These are phyloP conservation scores for Neelides sp. DNA, from an alignment of 1,140 invertebrate species.

Conservation along the genomic window DNA sequence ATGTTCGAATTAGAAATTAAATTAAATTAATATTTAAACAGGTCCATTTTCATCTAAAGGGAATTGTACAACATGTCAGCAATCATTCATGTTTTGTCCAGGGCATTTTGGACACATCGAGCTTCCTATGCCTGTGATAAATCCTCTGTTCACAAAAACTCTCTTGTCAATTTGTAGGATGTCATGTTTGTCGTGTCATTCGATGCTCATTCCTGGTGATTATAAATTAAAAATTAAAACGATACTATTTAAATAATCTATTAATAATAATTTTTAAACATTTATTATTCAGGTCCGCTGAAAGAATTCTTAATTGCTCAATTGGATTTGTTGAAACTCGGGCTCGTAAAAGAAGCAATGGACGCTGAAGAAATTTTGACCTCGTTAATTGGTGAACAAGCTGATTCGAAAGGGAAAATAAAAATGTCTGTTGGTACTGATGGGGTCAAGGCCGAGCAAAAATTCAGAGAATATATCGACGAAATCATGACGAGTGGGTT, in stretches of 20 bases:
- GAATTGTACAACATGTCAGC: slow-evolving; percentile 68
- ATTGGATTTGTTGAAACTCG: slow-evolving; percentile 58
- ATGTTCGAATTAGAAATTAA: not conserved
- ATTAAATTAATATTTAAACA: slow-evolving; percentile 29
- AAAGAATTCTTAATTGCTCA: slow-evolving; percentile 57
- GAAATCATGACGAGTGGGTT: slow-evolving; percentile 28
- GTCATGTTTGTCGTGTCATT: slow-evolving; percentile 56
- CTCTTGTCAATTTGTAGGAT: slow-evolving; percentile 54
- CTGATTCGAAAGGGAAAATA: slow-evolving; percentile 11
- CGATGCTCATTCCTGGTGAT: slow-evolving; percentile 53
- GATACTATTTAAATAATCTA: slow-evolving; percentile 1
- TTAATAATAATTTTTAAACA: not conserved
- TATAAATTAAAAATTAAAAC: not conserved
- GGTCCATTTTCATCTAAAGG: slow-evolving; percentile 50
- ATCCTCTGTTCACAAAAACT: slow-evolving; percentile 74
- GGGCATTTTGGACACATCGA: slow-evolving; percentile 94
- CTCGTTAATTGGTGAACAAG: slow-evolving; percentile 1
- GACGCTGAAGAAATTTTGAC: slow-evolving; percentile 43
- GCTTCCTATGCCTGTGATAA: slow-evolving; percentile 77
- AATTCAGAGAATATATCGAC: slow-evolving; percentile 28
- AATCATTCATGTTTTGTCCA: slow-evolving; percentile 55
- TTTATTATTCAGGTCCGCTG: slow-evolving; percentile 40
- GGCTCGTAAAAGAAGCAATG: slow-evolving; percentile 56
- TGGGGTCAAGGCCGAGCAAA: slow-evolving; percentile 18
- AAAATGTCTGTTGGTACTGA: slow-evolving; percentile 4